These are phyloP conservation scores for Acholoe squamosa DNA, from an alignment of 2,888 invertebrate genomes.

Conservation along the genomic window DNA sequence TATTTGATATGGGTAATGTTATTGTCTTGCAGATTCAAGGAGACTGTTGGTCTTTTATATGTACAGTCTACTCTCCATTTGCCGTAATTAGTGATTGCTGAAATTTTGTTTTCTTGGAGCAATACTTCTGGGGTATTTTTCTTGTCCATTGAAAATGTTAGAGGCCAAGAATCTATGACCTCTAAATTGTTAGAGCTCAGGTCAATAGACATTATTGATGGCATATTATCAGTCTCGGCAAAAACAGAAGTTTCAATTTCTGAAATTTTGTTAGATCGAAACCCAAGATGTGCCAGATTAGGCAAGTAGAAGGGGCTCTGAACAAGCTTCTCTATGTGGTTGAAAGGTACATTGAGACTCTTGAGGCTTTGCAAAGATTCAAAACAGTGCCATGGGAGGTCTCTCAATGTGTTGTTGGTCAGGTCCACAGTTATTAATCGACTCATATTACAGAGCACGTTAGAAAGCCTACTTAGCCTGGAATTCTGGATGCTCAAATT, in stretches of 20 bases:
- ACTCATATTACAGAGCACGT: neutral
- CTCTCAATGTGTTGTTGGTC: neutral
- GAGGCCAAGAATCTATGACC: neutral
- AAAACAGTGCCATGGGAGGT: neutral
- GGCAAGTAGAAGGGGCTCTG: neutral
- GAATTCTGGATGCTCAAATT: neutral
- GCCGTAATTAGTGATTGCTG: neutral
- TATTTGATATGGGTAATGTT: neutral
- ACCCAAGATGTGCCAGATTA: neutral
- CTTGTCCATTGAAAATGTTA: neutral
- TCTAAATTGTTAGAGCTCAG: neutral
- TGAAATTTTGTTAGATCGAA: neutral
- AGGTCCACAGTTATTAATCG: neutral
- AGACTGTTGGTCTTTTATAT: neutral
- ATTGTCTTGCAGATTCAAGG: neutral
- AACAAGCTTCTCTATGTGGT: neutral
- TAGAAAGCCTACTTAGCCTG: neutral
- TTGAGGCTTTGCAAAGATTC: neutral
- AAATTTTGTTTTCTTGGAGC: neutral
- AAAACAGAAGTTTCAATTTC: slow-evolving; percentile 16
- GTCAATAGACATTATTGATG: neutral
- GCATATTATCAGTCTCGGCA: neutral
- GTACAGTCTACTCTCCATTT: neutral
- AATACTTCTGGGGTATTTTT: neutral
- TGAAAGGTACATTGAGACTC: neutral